Percentiles rank a stretch among this genome's conserved stretches.
These are phyloP conservation scores for Urocitellus parryii DNA, from an alignment of 2,113 vertebrate species.

Conservation along the genomic window DNA sequence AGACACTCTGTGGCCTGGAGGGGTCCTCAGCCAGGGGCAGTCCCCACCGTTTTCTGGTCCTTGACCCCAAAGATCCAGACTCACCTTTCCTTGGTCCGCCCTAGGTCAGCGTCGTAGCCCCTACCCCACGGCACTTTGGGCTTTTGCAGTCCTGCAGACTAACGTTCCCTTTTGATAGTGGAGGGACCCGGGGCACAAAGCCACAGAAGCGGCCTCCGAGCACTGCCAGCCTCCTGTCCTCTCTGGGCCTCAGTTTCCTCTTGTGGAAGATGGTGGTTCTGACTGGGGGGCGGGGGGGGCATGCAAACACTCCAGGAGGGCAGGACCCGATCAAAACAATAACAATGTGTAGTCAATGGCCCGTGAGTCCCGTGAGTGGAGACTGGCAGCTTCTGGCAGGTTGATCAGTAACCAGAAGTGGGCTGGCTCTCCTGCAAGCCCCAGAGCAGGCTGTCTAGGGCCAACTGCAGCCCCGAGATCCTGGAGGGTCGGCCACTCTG, in stretches of 20 bases:
- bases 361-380: not conserved
- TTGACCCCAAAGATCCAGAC: not conserved
- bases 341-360: not conserved
- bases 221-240: not conserved
- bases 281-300: not conserved
- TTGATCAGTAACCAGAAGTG: slow-evolving; percentile 17
- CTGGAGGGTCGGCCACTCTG: not conserved
- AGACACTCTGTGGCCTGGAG: not conserved
- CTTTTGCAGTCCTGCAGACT: not conserved
- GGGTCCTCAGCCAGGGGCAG: not conserved
- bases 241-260: not conserved
- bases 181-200: not conserved
- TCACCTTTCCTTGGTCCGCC: too few relatives aligned
- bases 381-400: not conserved
- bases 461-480: not conserved
- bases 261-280: not conserved
- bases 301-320: not conserved
- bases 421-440: not conserved
- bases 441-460: not conserved
- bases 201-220: not conserved
- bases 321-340: not conserved
- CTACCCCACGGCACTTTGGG: not conserved
- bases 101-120: not conserved
- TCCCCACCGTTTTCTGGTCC: not conserved
- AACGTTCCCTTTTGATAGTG: not conserved